Evolutionary conservation across 2,888 invertebrate genomes (phyloP), one percentile per base, ranked within the genome.

Genomic region (Villa cingulata): DNA sequence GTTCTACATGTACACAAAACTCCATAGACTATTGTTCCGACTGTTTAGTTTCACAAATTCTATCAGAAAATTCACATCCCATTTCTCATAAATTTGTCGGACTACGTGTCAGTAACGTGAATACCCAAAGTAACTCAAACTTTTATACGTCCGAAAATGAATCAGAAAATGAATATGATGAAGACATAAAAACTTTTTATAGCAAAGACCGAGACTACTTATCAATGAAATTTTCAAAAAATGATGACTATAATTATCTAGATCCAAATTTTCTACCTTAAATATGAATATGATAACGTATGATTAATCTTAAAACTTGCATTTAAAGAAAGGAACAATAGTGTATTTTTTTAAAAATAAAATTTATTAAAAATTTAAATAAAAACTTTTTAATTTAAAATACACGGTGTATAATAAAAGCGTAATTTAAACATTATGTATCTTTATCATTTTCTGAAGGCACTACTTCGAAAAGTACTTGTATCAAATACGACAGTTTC

Each of bases 391-490:
- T 37, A 46, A 20, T 27, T 17, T 39, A n/a, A 7, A 6, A 7
- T 23, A 23, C 23, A 23, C 23, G 7, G 7, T 23, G 7, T 6
- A 23, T 6, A 23, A 23, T 37, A 44, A 45, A 40, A 20, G 29
- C 20, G 20, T 10, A 43, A 15, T 15, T 37, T 41, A 23, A 15
- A 32, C 12, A 29, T 36, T 48, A 51, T 37, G 48, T 36, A 46
- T 53, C 51, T 45, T 56, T 53, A 15, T 18, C 37, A 41, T 16
- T 43, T 40, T 54, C 48, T 16, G 49, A 49, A 36, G 82, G 78
- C 50, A 82, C 81, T 47, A 78, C 81, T 63, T 79, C 72, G 63
- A 82, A 80, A 52, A 83, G 59, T 41, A 79, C 70, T 73, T 84
- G 83, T 38, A 77, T 73, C 41, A 74, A 65, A 66, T 76, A 74